Percentiles rank a stretch among this genome's conserved stretches.
These are phyloP conservation scores for Mus musculus DNA, from an alignment of 2,113 vertebrate species.

Conservation along the genomic window GRCm39 chr13:41307501-41308000, in stretches of 20 bases:
- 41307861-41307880: not conserved
- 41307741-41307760: not conserved
- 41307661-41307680: not conserved
- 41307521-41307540: not conserved
- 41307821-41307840: not conserved
- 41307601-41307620: not conserved
- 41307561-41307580: not conserved
- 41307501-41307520: not conserved
- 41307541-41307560: not conserved
- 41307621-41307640: not conserved
- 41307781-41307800: not conserved
- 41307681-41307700: fast-evolving
- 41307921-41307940: not conserved
- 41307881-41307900: not conserved
- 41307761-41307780: not conserved
- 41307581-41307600: not conserved
- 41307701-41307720: not conserved
- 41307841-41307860: not conserved
- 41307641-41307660: not conserved
- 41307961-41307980: not conserved
- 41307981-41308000: not conserved
- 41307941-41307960: not conserved
- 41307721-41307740: not conserved
- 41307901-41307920: not conserved
- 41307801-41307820: not conserved